Base-by-base conservation (phyloP, 2,888 invertebrate genomes). In the Physocephala rufipes region DNA sequence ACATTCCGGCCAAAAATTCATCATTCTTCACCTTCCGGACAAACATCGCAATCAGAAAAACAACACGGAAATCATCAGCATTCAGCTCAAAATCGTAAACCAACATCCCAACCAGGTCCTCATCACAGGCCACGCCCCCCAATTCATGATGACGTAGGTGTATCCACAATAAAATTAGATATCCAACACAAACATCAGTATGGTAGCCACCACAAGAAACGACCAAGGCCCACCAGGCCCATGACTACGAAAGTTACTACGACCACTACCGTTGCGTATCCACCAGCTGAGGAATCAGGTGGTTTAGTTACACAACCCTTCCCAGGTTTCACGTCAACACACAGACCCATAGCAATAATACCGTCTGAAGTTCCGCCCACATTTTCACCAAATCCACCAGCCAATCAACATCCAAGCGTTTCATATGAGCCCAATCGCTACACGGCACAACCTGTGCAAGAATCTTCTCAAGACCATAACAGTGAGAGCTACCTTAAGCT, bases 361-460 rank as follows among this genome's bases (percentile, higher is more conserved):
- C 19, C 1, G 26, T 21, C 24, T 7, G 15, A 0, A 47, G 16
- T 49, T 15, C 45, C 13, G 4, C 43, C 30, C 16, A 55, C 43
- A 24, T 28, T 21, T 16, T 36, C 66, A n/a, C 59, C 47, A 28
- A 16, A 28, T 28, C 77, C 80, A 0, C 70, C 78, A 36, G 36
- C 36, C 36, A 9, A 4, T 36, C 36, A 36, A 1, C 82, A 83
- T 70, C 83, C 83, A 0, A 71, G 83, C 55, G 76, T 71, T 21
- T 81, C 79, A 65, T 75, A 76, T 61, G 74, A 47, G 53, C 68
- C 2, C 70, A 75, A 61, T 19, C 28, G 45, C 12, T 49, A 45
- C 13, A 47, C 24, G 12, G 62, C 76, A 19, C 70, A 28, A 28
- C 36, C 74, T 15, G 1, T 59, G 19, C 5, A n/a, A 21, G 13